Conservation (phyloP, 2,888 invertebrate genomes). For the Lissocephala sabroskyi region DNA sequence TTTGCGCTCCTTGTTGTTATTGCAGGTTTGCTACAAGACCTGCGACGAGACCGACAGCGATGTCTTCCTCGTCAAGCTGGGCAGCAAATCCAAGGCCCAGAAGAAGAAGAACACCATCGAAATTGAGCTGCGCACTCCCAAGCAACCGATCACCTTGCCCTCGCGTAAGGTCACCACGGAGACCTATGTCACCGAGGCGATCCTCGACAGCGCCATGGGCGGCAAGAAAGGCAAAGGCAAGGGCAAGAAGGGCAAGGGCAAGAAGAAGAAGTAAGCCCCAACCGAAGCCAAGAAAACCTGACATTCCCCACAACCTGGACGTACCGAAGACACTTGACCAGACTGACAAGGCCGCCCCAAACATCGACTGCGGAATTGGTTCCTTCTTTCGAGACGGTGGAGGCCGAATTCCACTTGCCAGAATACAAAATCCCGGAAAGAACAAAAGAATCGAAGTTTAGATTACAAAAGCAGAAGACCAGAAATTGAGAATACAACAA, state of each 20-base stretch:
- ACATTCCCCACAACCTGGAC: too few relatives aligned
- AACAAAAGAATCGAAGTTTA: too few relatives aligned
- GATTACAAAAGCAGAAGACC: too few relatives aligned
- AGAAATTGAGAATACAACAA: too few relatives aligned
- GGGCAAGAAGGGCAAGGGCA: slow-evolving; percentile 29
- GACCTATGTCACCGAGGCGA: slow-evolving; percentile 78
- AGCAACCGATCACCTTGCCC: slow-evolving; percentile 76
- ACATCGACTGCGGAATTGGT: too few relatives aligned
- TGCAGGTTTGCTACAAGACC: slow-evolving; percentile 69
- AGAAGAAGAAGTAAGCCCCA: slow-evolving; percentile 1
- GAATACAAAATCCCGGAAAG: too few relatives aligned
- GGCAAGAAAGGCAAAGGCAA: slow-evolving; percentile 19
- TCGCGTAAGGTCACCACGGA: slow-evolving; percentile 78
- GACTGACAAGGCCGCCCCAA: too few relatives aligned
- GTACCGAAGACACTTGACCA: too few relatives aligned
- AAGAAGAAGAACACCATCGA: slow-evolving; percentile 80
- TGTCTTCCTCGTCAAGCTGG: slow-evolving; percentile 81
- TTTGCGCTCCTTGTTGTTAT: slow-evolving; percentile 9
- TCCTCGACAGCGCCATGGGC: slow-evolving; percentile 42
- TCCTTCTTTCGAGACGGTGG: too few relatives aligned
- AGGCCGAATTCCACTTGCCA: too few relatives aligned
- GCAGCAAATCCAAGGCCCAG: slow-evolving; percentile 81
- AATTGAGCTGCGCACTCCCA: slow-evolving; percentile 83
- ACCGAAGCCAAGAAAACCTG: too few relatives aligned
- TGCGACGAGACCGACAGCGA: slow-evolving; percentile 79